Conservation (phyloP, 2,888 invertebrate genomes). For the Melolontha melolontha region DNA sequence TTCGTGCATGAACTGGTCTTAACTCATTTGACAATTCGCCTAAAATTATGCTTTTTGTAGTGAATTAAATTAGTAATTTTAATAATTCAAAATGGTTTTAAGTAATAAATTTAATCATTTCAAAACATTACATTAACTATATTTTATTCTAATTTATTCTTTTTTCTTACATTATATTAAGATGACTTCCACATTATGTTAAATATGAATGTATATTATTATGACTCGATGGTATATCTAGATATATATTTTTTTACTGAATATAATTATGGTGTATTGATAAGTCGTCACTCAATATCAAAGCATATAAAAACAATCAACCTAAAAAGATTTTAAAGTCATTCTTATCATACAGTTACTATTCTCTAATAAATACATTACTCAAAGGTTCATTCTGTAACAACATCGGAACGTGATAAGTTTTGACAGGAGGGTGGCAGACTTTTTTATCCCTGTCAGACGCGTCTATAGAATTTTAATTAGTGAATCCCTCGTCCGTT, state of each 20-base stretch:
- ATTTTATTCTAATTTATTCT: too few species aligned
- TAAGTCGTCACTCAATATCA: neutral
- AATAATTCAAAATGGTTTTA: too few species aligned
- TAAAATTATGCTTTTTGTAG: too few species aligned
- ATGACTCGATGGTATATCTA: too few species aligned
- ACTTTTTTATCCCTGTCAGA: slow-evolving; percentile 5
- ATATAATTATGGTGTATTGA: slow-evolving; percentile 19
- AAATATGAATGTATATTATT: too few species aligned
- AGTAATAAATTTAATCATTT: too few species aligned
- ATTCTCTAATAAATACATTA: slow-evolving; percentile 3
- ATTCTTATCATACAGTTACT: neutral
- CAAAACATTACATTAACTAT: too few species aligned
- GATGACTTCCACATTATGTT: too few species aligned
- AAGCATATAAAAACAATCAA: slow-evolving; percentile 19
- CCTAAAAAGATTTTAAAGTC: slow-evolving; percentile 7
- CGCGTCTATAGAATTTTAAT: slow-evolving; percentile 28
- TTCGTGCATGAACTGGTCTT: too few species aligned
- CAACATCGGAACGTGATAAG: slow-evolving; percentile 22
- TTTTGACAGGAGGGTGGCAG: slow-evolving; percentile 28
- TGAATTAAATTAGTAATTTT: too few species aligned
- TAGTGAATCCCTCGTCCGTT: slow-evolving; percentile 12
- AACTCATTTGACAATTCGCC: too few species aligned
- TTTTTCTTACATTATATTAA: too few species aligned
- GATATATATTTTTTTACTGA: neutral
- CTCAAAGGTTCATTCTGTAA: slow-evolving; percentile 3